Evolutionary conservation across 1,140 invertebrate species (phyloP), one percentile per base, ranked within the genome.

Genomic region (Mamestra configurata): DNA sequence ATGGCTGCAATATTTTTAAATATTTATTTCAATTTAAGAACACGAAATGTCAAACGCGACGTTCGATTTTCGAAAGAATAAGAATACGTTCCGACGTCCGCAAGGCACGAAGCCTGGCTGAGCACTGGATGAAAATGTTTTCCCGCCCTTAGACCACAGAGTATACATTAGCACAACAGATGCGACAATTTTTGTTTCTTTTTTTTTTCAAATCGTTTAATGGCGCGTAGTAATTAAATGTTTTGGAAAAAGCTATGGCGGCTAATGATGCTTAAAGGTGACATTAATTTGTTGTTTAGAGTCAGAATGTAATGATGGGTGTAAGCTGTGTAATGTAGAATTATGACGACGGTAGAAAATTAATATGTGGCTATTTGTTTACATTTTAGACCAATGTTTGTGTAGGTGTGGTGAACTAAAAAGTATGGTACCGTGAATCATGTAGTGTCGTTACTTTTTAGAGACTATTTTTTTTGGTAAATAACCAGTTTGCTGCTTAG

Each of bases 131-230:
- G 85, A 61, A 79, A 86, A 89, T 79, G 72, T 85, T 88, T 90
- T 89, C 90, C 90, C 92, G 90, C 90, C 89, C 90, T 93, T 77
- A 77, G 31, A 61, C 53, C 82, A 86, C 51, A 86, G 84, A 89
- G 57, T 85, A 85, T 68, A 55, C 43, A 73, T 57, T 79, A 53
- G 72, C 79, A 61, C 81, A 68, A 77, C 72, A 82, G 81, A 82
- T 46, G 70, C 20, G 75, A 79, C 77, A 59, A 57, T 79, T 66
- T 70, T 35, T 24, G 5, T 24, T 27, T 20, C 22, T 24, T 77
- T 73, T 75, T 37, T 73, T 66, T 77, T 72, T 27, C 46, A 55
- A 68, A 77, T 51, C 57, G 59, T 31, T 53, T 76, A 76, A 76
- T 76, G 73, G 20, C 15, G 22, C 55, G 57, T 64, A 11, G 20